Evolutionary conservation across 2,797 vertebrate genomes (phyloP).

Genomic region (Chelon auratus): DNA sequence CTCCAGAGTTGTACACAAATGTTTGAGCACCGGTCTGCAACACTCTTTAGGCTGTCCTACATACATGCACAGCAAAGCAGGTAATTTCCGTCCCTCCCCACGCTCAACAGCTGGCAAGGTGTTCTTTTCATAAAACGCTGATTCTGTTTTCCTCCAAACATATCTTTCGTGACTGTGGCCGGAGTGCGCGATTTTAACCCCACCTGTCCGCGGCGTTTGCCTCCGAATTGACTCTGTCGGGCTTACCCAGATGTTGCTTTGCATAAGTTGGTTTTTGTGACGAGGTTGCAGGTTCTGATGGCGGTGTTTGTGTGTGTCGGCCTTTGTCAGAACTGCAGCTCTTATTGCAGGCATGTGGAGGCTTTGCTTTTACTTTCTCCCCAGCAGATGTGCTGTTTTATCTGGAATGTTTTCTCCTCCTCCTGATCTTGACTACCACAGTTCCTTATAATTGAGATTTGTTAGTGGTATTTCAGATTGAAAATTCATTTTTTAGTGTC

Average conservation of each 20-base stretch:
- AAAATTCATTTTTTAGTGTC: not conserved
- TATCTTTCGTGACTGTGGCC: not conserved
- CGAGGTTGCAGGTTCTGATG: not conserved
- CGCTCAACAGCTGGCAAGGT: not conserved
- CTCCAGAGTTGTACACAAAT: too few species aligned
- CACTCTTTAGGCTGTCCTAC: too few species aligned
- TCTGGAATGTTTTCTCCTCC: not conserved
- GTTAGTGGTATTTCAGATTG: not conserved
- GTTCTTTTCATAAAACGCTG: not conserved
- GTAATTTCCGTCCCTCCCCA: not conserved
- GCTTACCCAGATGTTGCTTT: slow-evolving; percentile 5
- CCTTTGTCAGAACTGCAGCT: too few species aligned
- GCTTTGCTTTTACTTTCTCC: not conserved
- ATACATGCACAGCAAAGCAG: not conserved
- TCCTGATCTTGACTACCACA: not conserved
- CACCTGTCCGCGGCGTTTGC: not conserved
- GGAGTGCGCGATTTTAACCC: not conserved
- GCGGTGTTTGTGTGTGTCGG: too few species aligned
- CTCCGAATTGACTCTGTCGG: not conserved
- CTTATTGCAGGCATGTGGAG: not conserved
- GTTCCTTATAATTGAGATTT: not conserved
- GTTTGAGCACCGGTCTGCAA: too few species aligned
- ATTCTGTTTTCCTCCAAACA: not conserved
- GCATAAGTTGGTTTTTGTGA: not conserved
- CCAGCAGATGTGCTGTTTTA: not conserved